Base-by-base conservation (phyloP, 2,797 vertebrate species). In the Cynodonichthys magdalenae region DNA sequence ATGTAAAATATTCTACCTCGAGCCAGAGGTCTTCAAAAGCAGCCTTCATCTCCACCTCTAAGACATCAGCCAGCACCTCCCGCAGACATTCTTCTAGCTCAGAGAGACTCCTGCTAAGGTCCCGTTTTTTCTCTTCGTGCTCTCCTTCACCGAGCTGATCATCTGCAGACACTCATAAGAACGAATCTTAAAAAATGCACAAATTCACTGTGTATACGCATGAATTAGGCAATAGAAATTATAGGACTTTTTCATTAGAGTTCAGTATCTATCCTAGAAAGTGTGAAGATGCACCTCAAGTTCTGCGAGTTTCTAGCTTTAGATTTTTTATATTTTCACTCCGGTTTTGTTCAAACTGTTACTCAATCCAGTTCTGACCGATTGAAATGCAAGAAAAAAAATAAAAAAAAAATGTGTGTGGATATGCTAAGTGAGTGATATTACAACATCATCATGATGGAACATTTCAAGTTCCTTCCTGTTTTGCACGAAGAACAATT, bases 21-120 rank as follows among this genome's bases (percentile, higher is more conserved):
- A 89, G 77, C 96, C 96, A 98, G 2, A 97, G 87, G 12, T 95
- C 92, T 52, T 91, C 93, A 17, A 84, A 98, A 2, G 81, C 94
- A 1, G 92, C 92, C 90, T 95, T 96, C 96, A 98, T 97, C 89
- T 99, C 96, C 17, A 89, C 92, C 91, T 95, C 93, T 61, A 99
- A 86, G 78, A 96, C 92, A 52, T 90, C 92, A 50, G 95, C 96
- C 68, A 99, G 92, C 72, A 89, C 94, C 77, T 87, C 88, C 82
- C 80, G 92, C 69, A 99, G 93, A 77, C 85, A 93, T 63, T 90
- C 93, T 72, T 96, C 94, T 34, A 97, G 79, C 28, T 92, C 76
- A 71, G 78, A 89, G 66, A 95, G 69, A 58, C 91, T 83, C 70
- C 20, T 54, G 52, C 91, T 89, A 45, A 93, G 82, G 19, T 85